Evolutionary conservation across 2,797 vertebrate species (phyloP), one percentile per base, ranked within the genome.

Genomic region (Oophaga sylvatica): DNA sequence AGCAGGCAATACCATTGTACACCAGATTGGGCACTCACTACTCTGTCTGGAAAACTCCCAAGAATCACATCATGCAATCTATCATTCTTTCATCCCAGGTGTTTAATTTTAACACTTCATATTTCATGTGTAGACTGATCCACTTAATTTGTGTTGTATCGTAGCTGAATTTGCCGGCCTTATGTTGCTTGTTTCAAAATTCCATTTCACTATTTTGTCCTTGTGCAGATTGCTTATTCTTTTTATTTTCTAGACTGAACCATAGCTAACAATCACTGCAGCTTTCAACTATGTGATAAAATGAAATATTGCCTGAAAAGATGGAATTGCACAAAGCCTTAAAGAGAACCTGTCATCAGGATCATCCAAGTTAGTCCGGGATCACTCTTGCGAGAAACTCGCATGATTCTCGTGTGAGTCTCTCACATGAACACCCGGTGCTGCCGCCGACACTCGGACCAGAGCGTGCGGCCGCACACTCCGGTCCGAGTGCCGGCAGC

Each of bases 71-170:
- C 77, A 79, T 60, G 56, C 45, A 59, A 79, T 79, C 57, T 26
- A 79, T 79, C 77, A 79, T 79, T 79, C 29, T 29, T 79, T 79
- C 48, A 79, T 79, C 53, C 77, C 77, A 79, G 77, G 77, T 60
- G 77, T 29, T 60, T 60, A 0, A 16, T 79, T 79, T 59, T 57
- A 79, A 57, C 56, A 60, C 56, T 57, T 79, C 77, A 79, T 79
- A 56, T 53, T 29, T 79, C 77, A 57, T 79, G n/a, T 79, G 29
- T 79, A 31, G 17, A 79, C 56, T 57, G 48, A 79, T 79, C 53
- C 77, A 79, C 57, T 79, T 79, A 79, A 60, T 59, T 79, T 60
- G 16, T 59, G 13, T 29, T 17, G 29, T 79, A 29, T 60, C 56
- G 2, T 79, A 79, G 29, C n/a, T 57, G 56, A 29, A 79, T 79